These are phyloP conservation scores for Tachycineta bicolor DNA, from an alignment of 2,113 vertebrate genomes.

Conservation along the genomic window DNA sequence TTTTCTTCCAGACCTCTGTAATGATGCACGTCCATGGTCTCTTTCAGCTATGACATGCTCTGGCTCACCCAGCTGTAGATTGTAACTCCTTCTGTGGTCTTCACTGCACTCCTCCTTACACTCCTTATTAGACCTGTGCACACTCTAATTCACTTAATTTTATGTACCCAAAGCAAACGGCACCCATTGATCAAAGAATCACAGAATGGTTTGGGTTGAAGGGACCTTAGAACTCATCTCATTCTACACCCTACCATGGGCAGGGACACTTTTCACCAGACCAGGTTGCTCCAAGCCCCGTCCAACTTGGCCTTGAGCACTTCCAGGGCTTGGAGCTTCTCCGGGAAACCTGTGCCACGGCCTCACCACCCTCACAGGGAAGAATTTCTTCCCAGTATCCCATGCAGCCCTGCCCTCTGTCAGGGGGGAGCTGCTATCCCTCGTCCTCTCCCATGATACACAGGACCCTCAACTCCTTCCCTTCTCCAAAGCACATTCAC, in stretches of 20 bases:
- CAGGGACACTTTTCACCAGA: not conserved
- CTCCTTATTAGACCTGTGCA: rapidly evolving
- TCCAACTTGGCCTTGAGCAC: not conserved
- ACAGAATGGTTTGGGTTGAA: not conserved
- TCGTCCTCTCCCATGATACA: not conserved
- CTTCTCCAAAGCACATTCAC: not conserved
- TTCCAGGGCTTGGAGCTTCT: not conserved
- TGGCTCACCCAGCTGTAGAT: not conserved
- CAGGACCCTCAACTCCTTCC: not conserved
- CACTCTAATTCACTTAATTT: not conserved
- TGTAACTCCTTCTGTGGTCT: not conserved
- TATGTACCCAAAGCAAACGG: not conserved
- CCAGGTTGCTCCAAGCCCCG: rapidly evolving
- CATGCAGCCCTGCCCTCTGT: not conserved
- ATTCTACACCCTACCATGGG: not conserved
- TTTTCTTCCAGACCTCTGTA: not conserved
- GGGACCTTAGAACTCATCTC: not conserved
- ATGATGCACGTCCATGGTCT: not conserved
- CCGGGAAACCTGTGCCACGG: not conserved
- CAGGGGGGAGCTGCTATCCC: not conserved
- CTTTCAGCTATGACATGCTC: not conserved
- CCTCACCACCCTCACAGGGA: not conserved
- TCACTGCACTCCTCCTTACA: not conserved
- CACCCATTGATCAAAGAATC: not conserved
- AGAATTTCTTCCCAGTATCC: not conserved